Evolutionary conservation across 1,140 invertebrate species (phyloP).

Genomic region (Leptopilina boulardi): DNA sequence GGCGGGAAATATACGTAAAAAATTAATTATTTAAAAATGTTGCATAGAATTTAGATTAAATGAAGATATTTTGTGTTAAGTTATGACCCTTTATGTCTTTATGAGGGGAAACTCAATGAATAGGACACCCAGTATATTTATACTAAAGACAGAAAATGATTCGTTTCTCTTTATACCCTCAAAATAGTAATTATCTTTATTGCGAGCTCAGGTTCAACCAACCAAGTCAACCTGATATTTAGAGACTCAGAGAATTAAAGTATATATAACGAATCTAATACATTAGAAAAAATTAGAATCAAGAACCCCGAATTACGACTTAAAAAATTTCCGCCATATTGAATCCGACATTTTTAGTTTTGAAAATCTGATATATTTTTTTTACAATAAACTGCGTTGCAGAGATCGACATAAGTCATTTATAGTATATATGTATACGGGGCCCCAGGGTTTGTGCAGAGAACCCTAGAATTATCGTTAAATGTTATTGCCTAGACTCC

Average conservation of each 20-base stretch:
- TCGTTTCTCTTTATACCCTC: slow-evolving; percentile 25
- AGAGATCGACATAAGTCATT: slow-evolving; percentile 66
- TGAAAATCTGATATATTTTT: neutral
- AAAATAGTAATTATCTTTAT: slow-evolving; percentile 73
- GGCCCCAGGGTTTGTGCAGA: slow-evolving; percentile 60
- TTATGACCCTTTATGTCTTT: neutral
- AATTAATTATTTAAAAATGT: too few relatives aligned
- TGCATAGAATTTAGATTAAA: neutral
- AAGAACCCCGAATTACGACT: neutral
- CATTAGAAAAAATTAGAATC: neutral
- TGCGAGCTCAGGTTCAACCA: slow-evolving; percentile 45
- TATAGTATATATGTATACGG: slow-evolving; percentile 45
- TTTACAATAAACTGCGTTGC: neutral
- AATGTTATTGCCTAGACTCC: slow-evolving; percentile 76
- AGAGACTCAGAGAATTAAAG: neutral
- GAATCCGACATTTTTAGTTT: too few relatives aligned
- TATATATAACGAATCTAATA: neutral
- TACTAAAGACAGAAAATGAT: slow-evolving; percentile 36
- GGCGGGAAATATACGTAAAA: too few relatives aligned
- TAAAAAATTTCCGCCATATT: too few relatives aligned
- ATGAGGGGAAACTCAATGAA: neutral
- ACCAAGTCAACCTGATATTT: neutral
- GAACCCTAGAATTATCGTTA: slow-evolving; percentile 76
- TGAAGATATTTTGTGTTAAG: neutral
- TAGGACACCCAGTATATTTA: neutral